A percentile compares a stretch with the other conserved stretches of the same genome.
Evolutionary conservation across 1,140 invertebrate genomes (phyloP).

Genomic region (Antheraea mylitta): DNA sequence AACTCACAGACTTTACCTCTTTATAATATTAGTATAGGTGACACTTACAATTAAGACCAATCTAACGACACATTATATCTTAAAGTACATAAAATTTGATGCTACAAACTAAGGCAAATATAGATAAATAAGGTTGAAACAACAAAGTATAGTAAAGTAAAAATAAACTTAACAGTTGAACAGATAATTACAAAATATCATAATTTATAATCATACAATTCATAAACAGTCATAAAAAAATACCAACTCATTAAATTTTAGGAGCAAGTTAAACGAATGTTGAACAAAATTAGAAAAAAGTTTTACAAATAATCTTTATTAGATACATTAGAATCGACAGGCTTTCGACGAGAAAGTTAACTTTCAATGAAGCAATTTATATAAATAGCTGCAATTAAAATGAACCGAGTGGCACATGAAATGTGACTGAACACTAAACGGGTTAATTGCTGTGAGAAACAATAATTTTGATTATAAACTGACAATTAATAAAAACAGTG

Average conservation of each 20-base stretch:
- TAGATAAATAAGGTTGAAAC: no score
- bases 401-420: slow-evolving; percentile 58
- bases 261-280: slow-evolving; percentile 36
- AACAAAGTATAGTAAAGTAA: no score
- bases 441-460: slow-evolving; percentile 68
- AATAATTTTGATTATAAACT: slow-evolving; percentile 61
- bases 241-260: slow-evolving; percentile 26
- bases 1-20: no score
- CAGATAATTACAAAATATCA: background rate
- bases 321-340: slow-evolving; percentile 49
- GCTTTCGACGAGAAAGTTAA: slow-evolving; percentile 57
- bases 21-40: no score
- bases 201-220: background rate
- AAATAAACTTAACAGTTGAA: no score
- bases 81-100: no score
- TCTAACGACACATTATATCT: no score
- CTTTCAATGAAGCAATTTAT: slow-evolving; percentile 65
- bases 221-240: slow-evolving; percentile 14
- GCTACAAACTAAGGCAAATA: no score
- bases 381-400: slow-evolving; percentile 68
- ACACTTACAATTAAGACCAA: no score
- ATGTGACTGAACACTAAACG: slow-evolving; percentile 49
- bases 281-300: slow-evolving; percentile 31
- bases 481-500: slow-evolving; percentile 51
- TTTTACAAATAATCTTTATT: slow-evolving; percentile 51